A percentile compares a stretch with the other conserved stretches of the same genome.
phyloP scores from a whole-genome alignment of 2,113 vertebrate genomes.

The Apodemus speciosus region DNA sequence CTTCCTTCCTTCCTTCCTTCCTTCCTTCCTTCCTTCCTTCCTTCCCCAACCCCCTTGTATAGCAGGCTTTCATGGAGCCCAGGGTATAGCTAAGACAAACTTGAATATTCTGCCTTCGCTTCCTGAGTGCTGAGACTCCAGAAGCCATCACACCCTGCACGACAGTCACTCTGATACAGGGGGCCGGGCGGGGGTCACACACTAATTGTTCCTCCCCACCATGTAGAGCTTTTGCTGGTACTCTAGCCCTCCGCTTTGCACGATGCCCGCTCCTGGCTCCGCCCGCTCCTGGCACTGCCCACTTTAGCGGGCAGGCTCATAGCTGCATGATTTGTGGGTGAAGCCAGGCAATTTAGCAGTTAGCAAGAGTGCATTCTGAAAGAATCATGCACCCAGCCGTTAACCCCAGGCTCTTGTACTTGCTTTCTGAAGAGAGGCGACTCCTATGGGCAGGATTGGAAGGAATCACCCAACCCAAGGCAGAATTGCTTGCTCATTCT shows the following conservation, averaged over 20 bases:
- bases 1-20: too few relatives aligned
- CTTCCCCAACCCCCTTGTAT: neutral
- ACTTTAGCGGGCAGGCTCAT: neutral
- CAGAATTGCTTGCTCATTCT: neutral
- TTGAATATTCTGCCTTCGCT: neutral
- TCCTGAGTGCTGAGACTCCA: neutral
- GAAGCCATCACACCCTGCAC: too few relatives aligned
- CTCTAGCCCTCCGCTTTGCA: neutral
- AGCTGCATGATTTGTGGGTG: neutral
- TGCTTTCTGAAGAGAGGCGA: neutral
- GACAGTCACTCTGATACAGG: fast-evolving
- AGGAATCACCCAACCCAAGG: neutral
- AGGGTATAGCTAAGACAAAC: neutral
- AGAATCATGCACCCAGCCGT: neutral
- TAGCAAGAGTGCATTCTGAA: neutral
- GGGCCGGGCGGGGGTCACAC: fast-evolving
- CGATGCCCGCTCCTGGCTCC: neutral
- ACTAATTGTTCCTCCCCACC: fast-evolving
- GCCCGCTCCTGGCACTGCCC: neutral
- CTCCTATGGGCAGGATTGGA: neutral
- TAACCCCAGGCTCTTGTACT: neutral
- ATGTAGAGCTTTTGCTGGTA: too few relatives aligned
- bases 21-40: too few relatives aligned
- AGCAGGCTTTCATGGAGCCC: neutral
- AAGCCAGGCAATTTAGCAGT: neutral